A percentile compares a stretch with the other conserved stretches of the same genome.
phyloP scores from a whole-genome alignment of 1,140 invertebrate genomes.

The Drosophila bocki region DNA sequence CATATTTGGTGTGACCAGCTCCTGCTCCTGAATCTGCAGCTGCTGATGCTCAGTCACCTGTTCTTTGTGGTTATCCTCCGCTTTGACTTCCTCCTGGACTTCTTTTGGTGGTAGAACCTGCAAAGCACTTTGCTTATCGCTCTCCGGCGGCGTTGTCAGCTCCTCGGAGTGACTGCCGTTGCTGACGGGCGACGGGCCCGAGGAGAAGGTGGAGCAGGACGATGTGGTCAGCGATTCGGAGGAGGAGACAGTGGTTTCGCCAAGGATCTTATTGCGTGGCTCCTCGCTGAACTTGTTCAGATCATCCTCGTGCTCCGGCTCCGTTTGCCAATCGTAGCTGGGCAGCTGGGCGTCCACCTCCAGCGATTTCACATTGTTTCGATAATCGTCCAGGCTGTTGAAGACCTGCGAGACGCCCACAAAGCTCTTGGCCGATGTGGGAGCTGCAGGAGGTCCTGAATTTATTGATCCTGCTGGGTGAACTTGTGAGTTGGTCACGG shows the following conservation, averaged over 20 bases:
- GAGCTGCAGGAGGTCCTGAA: conserved; percentile 7
- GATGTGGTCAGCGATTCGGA: conserved; percentile 81
- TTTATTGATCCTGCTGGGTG: conserved; percentile 28
- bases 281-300: conserved; percentile 72
- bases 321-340: conserved; percentile 51
- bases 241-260: conserved; percentile 47
- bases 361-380: conserved; percentile 86
- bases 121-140: conserved; percentile 28
- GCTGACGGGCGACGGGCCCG: conserved; percentile 77
- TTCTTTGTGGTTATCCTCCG: conserved; percentile 30
- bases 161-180: conserved; percentile 67
- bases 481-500: neutral
- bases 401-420: conserved; percentile 86
- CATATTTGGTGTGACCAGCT: conserved; percentile 18
- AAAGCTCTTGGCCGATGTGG: conserved; percentile 60
- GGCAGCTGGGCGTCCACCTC: conserved; percentile 46
- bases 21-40: neutral
- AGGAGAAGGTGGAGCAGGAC: conserved; percentile 82
- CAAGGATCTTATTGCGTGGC: conserved; percentile 28
- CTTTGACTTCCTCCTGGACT: conserved; percentile 7
- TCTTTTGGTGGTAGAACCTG: conserved; percentile 33
- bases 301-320: conserved; percentile 51
- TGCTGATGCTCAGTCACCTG: conserved; percentile 11
- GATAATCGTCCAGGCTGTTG: conserved; percentile 88
- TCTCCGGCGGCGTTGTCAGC: conserved; percentile 30